Conservation (phyloP, 2,113 vertebrate species). For the Gnathonemus echidnorhynchus region DNA sequence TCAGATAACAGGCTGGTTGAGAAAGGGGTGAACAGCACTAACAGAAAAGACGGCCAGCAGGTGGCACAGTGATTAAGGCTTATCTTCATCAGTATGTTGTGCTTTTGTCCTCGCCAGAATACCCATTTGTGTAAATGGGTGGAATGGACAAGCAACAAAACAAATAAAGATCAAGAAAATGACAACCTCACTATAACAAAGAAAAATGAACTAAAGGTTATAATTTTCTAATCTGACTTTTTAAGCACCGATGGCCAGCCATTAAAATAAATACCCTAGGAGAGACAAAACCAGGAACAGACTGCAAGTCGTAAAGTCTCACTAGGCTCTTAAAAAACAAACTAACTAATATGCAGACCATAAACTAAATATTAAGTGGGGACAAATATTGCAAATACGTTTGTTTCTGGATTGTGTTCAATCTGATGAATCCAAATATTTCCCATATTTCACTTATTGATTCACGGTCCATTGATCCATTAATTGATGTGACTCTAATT, state of each 20-base stretch:
- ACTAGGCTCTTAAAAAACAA: not conserved
- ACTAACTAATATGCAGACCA: not conserved
- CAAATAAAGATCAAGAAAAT: not conserved
- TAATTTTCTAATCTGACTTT: too few species aligned
- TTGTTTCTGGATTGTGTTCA: not conserved
- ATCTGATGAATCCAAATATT: not conserved
- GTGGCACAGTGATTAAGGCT: not conserved
- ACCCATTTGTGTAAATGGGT: not conserved
- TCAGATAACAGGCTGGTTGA: not conserved
- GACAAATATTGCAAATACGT: not conserved
- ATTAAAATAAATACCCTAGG: not conserved
- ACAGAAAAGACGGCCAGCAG: not conserved
- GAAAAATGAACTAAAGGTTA: not conserved
- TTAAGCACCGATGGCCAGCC: not conserved
- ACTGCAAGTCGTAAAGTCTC: not conserved
- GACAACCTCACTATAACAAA: not conserved
- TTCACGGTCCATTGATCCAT: not conserved
- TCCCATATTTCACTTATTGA: not conserved
- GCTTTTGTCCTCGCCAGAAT: not conserved
- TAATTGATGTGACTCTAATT: not conserved
- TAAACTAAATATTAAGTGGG: not conserved
- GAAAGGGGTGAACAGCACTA: not conserved
- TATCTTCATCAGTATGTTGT: not conserved
- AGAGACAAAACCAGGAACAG: not conserved
- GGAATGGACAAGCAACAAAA: not conserved